Evolutionary conservation across 2,797 vertebrate genomes (phyloP).

Genomic region (Bradypodion ventrale): DNA sequence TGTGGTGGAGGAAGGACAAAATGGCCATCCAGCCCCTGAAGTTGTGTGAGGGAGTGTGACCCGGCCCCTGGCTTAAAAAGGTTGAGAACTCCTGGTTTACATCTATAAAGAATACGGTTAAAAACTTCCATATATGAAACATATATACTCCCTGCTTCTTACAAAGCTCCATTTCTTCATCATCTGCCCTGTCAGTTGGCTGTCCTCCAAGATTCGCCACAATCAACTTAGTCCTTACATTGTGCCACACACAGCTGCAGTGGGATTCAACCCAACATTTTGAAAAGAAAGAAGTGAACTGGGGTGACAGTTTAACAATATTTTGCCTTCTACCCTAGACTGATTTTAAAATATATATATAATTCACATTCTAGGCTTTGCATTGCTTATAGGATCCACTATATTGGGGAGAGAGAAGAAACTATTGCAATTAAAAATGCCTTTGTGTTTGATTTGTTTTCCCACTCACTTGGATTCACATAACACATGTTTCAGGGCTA

Average conservation of each 20-base stretch:
- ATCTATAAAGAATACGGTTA: too few species aligned
- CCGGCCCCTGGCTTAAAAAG: too few species aligned
- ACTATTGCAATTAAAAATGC: not conserved
- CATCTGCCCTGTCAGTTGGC: conserved; percentile 2
- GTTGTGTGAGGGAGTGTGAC: too few species aligned
- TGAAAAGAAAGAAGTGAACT: conserved; percentile 19
- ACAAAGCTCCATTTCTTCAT: not conserved
- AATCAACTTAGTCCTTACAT: conserved; percentile 1
- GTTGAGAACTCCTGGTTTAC: too few species aligned
- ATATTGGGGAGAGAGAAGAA: not conserved
- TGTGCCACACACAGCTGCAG: not conserved
- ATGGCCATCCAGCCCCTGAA: too few species aligned
- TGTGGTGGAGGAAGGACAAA: too few species aligned
- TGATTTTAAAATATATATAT: not conserved
- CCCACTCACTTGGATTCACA: not conserved
- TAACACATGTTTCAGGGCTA: not conserved
- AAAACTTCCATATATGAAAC: not conserved
- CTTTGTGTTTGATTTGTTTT: not conserved
- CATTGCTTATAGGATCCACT: not conserved
- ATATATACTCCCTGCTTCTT: not conserved
- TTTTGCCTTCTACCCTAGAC: conserved; percentile 5
- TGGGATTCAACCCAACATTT: not conserved
- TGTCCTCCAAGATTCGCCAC: not conserved
- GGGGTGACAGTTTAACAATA: conserved; percentile 23
- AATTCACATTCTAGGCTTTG: not conserved